Evolutionary conservation across 2,113 vertebrate genomes (phyloP).

Genomic region (Bufo gargarizans): DNA sequence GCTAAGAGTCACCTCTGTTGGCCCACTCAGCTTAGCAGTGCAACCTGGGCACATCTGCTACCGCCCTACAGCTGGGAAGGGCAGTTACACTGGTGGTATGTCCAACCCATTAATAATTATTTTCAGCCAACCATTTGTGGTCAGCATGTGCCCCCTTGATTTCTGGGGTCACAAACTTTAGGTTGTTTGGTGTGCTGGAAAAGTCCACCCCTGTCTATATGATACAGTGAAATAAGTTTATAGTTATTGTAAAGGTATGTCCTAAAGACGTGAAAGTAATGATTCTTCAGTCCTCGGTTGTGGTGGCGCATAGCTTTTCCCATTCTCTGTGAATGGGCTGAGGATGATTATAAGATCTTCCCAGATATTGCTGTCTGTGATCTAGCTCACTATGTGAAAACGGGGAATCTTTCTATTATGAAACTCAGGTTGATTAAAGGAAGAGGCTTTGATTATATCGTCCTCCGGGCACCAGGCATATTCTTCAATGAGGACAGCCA

Average conservation of each 20-base stretch:
- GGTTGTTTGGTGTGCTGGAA: too few relatives aligned
- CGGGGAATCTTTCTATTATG: neutral
- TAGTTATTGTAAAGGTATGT: neutral
- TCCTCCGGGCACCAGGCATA: neutral
- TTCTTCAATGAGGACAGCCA: conserved; percentile 29
- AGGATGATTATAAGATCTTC: neutral
- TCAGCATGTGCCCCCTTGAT: too few relatives aligned
- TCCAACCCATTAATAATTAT: too few relatives aligned
- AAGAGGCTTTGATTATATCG: conserved; percentile 8
- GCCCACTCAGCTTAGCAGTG: too few relatives aligned
- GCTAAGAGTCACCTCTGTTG: too few relatives aligned
- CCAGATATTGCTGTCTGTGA: neutral
- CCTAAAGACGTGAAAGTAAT: neutral
- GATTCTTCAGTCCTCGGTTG: neutral
- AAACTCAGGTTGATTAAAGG: neutral
- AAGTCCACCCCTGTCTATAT: too few relatives aligned
- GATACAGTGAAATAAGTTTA: too few relatives aligned
- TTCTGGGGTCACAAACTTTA: too few relatives aligned
- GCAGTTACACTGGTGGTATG: too few relatives aligned
- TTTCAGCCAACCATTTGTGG: too few relatives aligned
- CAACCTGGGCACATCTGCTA: too few relatives aligned
- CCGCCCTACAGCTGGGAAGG: too few relatives aligned
- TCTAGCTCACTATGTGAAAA: neutral
- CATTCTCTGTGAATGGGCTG: neutral
- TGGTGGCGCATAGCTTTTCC: neutral